A percentile compares a stretch with the other conserved stretches of the same genome.
Conservation (phyloP, 1,140 invertebrate species). For the Drosophila quadrilineata region DNA sequence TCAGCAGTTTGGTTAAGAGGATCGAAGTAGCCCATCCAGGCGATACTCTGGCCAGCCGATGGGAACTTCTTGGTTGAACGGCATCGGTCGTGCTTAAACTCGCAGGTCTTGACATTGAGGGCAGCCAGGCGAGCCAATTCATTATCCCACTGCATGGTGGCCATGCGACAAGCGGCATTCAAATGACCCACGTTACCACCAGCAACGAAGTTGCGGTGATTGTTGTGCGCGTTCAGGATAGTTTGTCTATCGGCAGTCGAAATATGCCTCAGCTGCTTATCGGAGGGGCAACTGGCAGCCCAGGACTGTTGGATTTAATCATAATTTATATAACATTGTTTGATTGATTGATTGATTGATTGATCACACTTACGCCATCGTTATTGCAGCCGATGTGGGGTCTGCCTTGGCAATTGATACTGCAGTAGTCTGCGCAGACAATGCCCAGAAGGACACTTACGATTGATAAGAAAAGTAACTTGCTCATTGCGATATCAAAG, state of each 20-base stretch:
- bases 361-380: slow-evolving; percentile 43
- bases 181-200: slow-evolving; percentile 44
- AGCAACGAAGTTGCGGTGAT: slow-evolving; percentile 57
- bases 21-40: slow-evolving; percentile 51
- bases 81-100: slow-evolving; percentile 64
- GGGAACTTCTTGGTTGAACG: slow-evolving; percentile 62
- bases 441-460: slow-evolving; percentile 21
- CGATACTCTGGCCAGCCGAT: slow-evolving; percentile 72
- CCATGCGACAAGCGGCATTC: slow-evolving; percentile 64
- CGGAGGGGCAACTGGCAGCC: slow-evolving; percentile 45
- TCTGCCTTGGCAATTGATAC: slow-evolving; percentile 40
- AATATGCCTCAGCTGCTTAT: slow-evolving; percentile 37
- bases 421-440: slow-evolving; percentile 50
- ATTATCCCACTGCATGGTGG: slow-evolving; percentile 70
- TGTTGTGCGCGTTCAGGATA: slow-evolving; percentile 48
- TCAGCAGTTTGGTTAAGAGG: slow-evolving; percentile 32
- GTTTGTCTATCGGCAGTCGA: slow-evolving; percentile 23
- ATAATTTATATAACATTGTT: too few relatives aligned
- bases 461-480: slow-evolving; percentile 13
- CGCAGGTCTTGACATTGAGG: slow-evolving; percentile 61
- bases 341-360: not conserved
- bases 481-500: slow-evolving; percentile 37
- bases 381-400: slow-evolving; percentile 63
- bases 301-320: slow-evolving; percentile 26
- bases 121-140: slow-evolving; percentile 62